Evolutionary conservation across 2,797 vertebrate species (phyloP), one percentile per base, ranked within the genome.

Genomic region (Cephalopachus bancanus): DNA sequence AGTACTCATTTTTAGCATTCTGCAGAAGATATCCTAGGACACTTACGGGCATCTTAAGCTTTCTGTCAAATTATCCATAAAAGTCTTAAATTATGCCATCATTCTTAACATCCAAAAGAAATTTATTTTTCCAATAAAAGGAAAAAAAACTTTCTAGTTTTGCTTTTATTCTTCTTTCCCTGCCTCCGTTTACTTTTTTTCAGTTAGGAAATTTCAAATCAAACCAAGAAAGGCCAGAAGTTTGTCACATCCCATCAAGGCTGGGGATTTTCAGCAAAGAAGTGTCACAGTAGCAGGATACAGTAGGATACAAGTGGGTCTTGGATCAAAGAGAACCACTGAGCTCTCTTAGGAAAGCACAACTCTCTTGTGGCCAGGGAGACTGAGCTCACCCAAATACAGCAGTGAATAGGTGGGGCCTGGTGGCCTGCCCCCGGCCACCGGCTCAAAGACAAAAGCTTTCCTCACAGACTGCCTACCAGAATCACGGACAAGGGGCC

Each of bases 141-240:
- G 44, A 7, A 44, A 44, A 44, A 89, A 92, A 96, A 94, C 30
- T 80, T 26, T 8, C 74, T 24, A 55, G 19, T 1, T 83, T 51
- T 5, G 79, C 84, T 89, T 92, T 62, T 44, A 60, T 83, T 94
- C 57, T 88, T 92, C 30, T 44, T 92, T 30, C 59, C 14, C 4
- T 75, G 49, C 7, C 17, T 33, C 12, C 44, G 65, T 20, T 75
- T n/a, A 89, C 86, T 79, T 33, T 93, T 93, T 86, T 88, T 93
- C 83, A 96, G 26, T 37, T 24, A 89, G 64, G 10, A 26, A 74
- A 83, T 65, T 95, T 62, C 57, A 96, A 81, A 55, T 69, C 80
- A 93, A 89, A 76, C 11, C 72, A 96, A 90, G 53, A 97, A 97
- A 95, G 69, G 0, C 67, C 16, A 80, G 19, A 33, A 85, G 20